A percentile compares a stretch with the other conserved stretches of the same genome.
phyloP scores from a whole-genome alignment of 2,888 invertebrate genomes.

The Kryphioiulus occultus region DNA sequence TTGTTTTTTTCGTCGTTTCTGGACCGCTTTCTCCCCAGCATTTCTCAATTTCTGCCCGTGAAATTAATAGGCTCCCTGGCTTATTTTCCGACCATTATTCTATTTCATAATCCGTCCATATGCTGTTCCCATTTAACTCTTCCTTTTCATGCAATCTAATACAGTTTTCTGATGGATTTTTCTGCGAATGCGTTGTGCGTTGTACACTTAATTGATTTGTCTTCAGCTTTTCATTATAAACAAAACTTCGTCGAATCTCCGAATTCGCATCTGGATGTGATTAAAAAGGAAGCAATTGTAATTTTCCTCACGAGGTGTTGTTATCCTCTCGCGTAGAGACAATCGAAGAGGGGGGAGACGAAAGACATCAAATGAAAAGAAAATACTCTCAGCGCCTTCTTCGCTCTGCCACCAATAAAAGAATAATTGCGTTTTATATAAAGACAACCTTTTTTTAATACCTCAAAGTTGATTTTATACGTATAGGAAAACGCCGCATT shows the following conservation, averaged over 20 bases:
- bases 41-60: constrained; percentile 8
- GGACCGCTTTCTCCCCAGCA: not conserved
- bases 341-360: not conserved
- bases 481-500: not conserved
- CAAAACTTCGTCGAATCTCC: not conserved
- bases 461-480: not conserved
- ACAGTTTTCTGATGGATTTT: not conserved
- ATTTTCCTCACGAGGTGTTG: not conserved
- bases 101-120: not conserved
- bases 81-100: not conserved
- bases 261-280: constrained; percentile 17
- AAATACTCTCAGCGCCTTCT: not conserved
- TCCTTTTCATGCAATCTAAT: not conserved
- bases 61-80: not conserved
- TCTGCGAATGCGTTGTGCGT: not conserved
- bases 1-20: not conserved
- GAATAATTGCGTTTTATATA: not conserved
- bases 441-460: constrained; percentile 21
- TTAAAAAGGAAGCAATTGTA: not conserved
- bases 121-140: not conserved
- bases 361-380: not conserved
- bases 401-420: not conserved
- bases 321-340: not conserved
- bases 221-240: constrained; percentile 16
- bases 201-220: not conserved